Percentiles rank a stretch among this genome's conserved stretches.
Conservation (phyloP, 2,113 vertebrate species). For the Amphiprion percula region DNA sequence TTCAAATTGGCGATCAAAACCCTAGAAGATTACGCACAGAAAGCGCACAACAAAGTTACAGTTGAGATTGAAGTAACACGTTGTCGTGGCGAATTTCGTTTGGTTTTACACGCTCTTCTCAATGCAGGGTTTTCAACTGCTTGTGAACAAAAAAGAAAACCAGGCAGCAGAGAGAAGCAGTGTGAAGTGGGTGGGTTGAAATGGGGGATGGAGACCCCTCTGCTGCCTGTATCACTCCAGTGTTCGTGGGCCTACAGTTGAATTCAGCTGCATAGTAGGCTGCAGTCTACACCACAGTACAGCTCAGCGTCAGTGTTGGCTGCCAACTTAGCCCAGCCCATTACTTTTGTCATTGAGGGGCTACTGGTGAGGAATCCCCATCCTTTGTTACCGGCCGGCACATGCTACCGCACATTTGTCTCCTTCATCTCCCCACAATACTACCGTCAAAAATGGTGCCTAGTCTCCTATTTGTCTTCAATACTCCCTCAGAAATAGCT, state of each 20-base stretch:
- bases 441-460: background rate
- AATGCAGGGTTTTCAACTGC: slow-evolving; percentile 42
- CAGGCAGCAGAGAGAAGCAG: slow-evolving; percentile 63
- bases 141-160: slow-evolving; percentile 61
- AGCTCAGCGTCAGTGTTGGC: background rate
- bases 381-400: slow-evolving; percentile 73
- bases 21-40: background rate
- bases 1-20: slow-evolving; percentile 13
- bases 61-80: background rate
- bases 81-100: background rate
- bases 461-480: background rate
- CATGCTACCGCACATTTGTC: slow-evolving; percentile 52
- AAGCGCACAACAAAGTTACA: slow-evolving; percentile 33
- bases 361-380: slow-evolving; percentile 21
- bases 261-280: slow-evolving; percentile 21
- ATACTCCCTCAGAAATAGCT: background rate
- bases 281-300: background rate
- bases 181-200: slow-evolving; percentile 48
- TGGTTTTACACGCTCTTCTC: background rate
- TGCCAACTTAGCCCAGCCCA: slow-evolving; percentile 1
- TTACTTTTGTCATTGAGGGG: slow-evolving; percentile 27
- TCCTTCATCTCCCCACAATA: slow-evolving; percentile 6
- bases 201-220: slow-evolving; percentile 73
- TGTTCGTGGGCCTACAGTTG: slow-evolving; percentile 14
- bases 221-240: slow-evolving; percentile 48